Evolutionary conservation across 1,140 invertebrate species (phyloP).

Genomic region (Protaetia brevitarsis): DNA sequence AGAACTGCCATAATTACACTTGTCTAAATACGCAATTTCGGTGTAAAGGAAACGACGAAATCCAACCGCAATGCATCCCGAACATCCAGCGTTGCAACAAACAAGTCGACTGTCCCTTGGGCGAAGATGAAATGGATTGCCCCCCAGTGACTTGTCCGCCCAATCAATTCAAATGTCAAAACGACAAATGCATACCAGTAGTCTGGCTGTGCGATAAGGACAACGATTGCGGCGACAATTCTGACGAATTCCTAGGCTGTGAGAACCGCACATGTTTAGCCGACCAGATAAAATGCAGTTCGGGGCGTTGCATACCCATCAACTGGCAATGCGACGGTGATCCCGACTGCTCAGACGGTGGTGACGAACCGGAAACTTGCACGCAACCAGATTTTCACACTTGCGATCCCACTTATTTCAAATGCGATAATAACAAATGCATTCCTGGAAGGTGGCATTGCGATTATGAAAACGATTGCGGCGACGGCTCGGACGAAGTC

Average conservation of each 20-base stretch:
- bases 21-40: conserved; percentile 45
- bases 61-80: conserved; percentile 60
- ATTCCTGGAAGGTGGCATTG: conserved; percentile 68
- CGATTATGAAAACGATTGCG: conserved; percentile 65
- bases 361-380: conserved; percentile 66
- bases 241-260: conserved; percentile 66
- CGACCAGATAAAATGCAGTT: conserved; percentile 49
- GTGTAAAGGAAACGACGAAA: conserved; percentile 38
- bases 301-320: conserved; percentile 69
- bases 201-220: conserved; percentile 79
- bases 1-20: conserved; percentile 53
- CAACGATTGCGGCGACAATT: conserved; percentile 69
- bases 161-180: conserved; percentile 58
- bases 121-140: conserved; percentile 69
- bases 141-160: conserved; percentile 59
- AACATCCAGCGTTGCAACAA: conserved; percentile 63
- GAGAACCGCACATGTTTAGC: conserved; percentile 56
- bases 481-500: conserved; percentile 69
- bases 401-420: conserved; percentile 74
- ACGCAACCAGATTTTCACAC: conserved; percentile 57
- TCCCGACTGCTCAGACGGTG: conserved; percentile 65
- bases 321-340: conserved; percentile 80
- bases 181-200: conserved; percentile 69
- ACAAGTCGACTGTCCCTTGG: conserved; percentile 61
- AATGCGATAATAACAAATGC: conserved; percentile 70